Evolutionary conservation across 92 coral and sea anemone genomes (phyloP).

Genomic region (Plumapathes pennacea): DNA sequence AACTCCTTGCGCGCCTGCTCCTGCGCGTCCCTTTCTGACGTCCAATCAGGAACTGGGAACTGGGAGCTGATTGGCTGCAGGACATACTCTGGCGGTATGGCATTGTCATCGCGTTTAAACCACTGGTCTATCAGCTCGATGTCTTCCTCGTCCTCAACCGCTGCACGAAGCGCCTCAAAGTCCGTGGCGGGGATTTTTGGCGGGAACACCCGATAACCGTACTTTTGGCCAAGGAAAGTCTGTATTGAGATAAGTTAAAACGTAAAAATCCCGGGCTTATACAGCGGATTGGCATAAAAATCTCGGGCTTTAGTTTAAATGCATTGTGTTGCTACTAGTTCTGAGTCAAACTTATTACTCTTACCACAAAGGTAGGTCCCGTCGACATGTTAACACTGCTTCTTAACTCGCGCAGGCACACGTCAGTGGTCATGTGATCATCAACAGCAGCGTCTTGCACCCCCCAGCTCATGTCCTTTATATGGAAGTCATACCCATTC

Average conservation of each 20-base stretch:
- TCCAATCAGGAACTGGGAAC: slow-evolving; percentile 49
- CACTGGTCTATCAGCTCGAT: slow-evolving; percentile 58
- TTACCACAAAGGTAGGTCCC: slow-evolving; percentile 97
- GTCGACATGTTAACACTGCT: slow-evolving; percentile 79
- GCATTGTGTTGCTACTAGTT: no score
- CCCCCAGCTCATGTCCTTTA: slow-evolving; percentile 98
- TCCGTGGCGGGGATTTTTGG: slow-evolving; percentile 64
- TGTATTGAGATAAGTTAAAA: no score
- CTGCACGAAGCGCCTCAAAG: slow-evolving; percentile 57
- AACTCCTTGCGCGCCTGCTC: slow-evolving; percentile 61
- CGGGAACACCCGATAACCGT: slow-evolving; percentile 85
- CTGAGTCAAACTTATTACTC: slow-evolving; percentile 12
- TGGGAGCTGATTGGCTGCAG: slow-evolving; percentile 86
- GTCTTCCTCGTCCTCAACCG: slow-evolving; percentile 64
- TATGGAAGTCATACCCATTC: slow-evolving; percentile 81
- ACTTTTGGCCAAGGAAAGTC: slow-evolving; percentile 90
- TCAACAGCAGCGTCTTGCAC: slow-evolving; percentile 87
- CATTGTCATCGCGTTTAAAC: slow-evolving; percentile 73
- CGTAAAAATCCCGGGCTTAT: no score
- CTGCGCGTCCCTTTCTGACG: slow-evolving; percentile 51
- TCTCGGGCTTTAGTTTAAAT: no score
- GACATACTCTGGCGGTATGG: slow-evolving; percentile 80
- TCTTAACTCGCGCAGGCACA: slow-evolving; percentile 72
- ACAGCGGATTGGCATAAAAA: no score
- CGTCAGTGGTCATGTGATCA: slow-evolving; percentile 84